These are phyloP conservation scores for Oenanthe melanoleuca DNA, from an alignment of 2,113 vertebrate genomes.

Conservation along the genomic window DNA sequence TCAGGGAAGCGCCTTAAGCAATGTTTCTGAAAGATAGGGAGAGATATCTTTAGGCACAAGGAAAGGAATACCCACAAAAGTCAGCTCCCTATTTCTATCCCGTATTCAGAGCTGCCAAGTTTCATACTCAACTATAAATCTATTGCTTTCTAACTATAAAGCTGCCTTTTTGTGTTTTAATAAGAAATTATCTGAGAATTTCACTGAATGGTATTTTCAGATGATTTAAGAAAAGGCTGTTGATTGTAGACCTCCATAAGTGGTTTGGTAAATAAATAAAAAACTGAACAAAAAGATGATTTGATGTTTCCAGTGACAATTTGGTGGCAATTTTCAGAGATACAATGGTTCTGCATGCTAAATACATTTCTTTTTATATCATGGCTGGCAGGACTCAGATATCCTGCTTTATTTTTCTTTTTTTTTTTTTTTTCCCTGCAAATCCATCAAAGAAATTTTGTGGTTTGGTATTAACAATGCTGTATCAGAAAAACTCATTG, in stretches of 20 bases:
- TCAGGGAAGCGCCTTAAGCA: not conserved
- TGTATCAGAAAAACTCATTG: not conserved
- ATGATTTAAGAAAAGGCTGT: not conserved
- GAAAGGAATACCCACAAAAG: not conserved
- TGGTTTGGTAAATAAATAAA: constrained; percentile 38
- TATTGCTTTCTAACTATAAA: not conserved
- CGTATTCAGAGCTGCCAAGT: not conserved
- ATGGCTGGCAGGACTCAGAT: not conserved
- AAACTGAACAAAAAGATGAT: constrained; percentile 18
- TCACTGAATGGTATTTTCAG: not conserved
- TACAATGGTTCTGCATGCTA: not conserved
- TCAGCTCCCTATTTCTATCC: not conserved
- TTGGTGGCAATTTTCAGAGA: not conserved
- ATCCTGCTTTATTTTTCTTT: not conserved
- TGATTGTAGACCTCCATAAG: constrained; percentile 6
- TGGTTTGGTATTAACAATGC: not conserved
- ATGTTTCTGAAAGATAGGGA: constrained; percentile 41
- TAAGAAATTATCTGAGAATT: constrained; percentile 4
- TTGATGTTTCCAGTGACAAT: constrained; percentile 3
- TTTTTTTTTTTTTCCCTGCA: not conserved
- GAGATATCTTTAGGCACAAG: not conserved
- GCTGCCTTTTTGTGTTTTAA: constrained; percentile 10
- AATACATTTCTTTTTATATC: constrained; percentile 16
- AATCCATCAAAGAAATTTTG: not conserved
- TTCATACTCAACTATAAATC: not conserved